Conservation (phyloP, 2,888 invertebrate genomes). For the Aleiodes testaceus region DNA sequence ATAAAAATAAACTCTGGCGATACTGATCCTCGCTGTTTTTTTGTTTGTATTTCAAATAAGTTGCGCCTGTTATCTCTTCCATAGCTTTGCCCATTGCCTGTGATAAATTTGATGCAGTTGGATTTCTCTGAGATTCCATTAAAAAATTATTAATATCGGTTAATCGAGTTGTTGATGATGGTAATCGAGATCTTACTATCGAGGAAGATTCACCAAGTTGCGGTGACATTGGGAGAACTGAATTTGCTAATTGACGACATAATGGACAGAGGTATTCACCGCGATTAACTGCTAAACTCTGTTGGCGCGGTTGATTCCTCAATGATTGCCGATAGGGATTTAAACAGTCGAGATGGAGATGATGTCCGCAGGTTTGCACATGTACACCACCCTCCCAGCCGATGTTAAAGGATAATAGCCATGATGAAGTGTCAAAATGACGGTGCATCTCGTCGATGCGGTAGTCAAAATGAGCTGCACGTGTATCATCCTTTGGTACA, state of each 20-base stretch:
- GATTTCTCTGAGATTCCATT: constrained; percentile 80
- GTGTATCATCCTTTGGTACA: constrained; percentile 78
- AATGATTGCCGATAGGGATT: constrained; percentile 92
- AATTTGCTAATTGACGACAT: constrained; percentile 93
- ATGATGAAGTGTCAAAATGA: constrained; percentile 86
- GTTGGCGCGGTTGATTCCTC: constrained; percentile 83
- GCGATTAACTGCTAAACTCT: constrained; percentile 82
- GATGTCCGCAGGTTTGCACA: constrained; percentile 97
- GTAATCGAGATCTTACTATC: constrained; percentile 77
- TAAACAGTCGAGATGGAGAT: constrained; percentile 95
- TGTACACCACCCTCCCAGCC: constrained; percentile 95
- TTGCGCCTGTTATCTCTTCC: constrained; percentile 94
- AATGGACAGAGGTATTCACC: constrained; percentile 97
- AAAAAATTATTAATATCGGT: constrained; percentile 77
- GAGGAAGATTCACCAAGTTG: constrained; percentile 80
- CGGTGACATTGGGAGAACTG: constrained; percentile 88
- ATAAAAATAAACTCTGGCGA: constrained; percentile 86
- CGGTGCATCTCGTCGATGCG: constrained; percentile 83
- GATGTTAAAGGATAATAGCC: constrained; percentile 85
- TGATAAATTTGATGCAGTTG: constrained; percentile 81
- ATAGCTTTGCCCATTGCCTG: constrained; percentile 94
- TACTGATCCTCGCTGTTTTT: constrained; percentile 76
- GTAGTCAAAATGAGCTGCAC: constrained; percentile 85
- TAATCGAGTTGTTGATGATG: constrained; percentile 73
- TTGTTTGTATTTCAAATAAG: constrained; percentile 86